Base-by-base conservation (phyloP, 2,113 vertebrate genomes). In the Hoplias malabaricus region DNA sequence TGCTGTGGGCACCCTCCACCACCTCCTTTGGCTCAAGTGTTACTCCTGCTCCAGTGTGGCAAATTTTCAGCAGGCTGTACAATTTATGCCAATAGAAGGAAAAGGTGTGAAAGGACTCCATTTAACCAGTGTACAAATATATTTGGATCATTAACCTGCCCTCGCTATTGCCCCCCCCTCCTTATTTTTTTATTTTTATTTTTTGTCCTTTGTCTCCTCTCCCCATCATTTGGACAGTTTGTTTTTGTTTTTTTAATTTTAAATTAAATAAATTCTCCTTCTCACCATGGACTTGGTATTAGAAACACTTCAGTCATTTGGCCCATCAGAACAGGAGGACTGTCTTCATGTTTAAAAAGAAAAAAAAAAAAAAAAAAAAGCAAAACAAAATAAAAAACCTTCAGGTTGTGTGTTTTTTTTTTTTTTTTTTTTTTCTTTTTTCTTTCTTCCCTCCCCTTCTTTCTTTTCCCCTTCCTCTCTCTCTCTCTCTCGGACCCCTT, bases 1-100 rank as follows among this genome's bases (percentile, higher is more conserved):
- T 78, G 68, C 34, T 65, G 25, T 80, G 83, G 80, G 84, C 80
- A 84, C 78, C 77, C 85, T 77, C 78, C 63, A 54, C 69, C 31
- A 73, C 74, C 69, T 68, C 61, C 81, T 23, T 65, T 71, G 66
- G 31, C 73, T 57, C 59, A 29, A 61, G 43, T 54, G 46, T 62
- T 53, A 62, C 57, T 54, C 79, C 57, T 36, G 48, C 46, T 71
- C 62, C 56, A 71, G 67, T 74, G 73, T 62, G 69, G 72, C 73
- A 57, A 70, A 69, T 61, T 61, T 68, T 68, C 77, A 82, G 66
- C 63, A 40, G 63, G 81, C 79, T 31, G 69, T 67, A 79, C 77
- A 40, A 71, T 79, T n/a, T 40, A 73, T 59, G 77, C 73, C 80
- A 66, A 29, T 36, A n/a, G n/a, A 42, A 72, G 56, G 53, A 56